phyloP scores from a whole-genome alignment of 2,888 invertebrate genomes.

The Ectropis crepuscularia region DNA sequence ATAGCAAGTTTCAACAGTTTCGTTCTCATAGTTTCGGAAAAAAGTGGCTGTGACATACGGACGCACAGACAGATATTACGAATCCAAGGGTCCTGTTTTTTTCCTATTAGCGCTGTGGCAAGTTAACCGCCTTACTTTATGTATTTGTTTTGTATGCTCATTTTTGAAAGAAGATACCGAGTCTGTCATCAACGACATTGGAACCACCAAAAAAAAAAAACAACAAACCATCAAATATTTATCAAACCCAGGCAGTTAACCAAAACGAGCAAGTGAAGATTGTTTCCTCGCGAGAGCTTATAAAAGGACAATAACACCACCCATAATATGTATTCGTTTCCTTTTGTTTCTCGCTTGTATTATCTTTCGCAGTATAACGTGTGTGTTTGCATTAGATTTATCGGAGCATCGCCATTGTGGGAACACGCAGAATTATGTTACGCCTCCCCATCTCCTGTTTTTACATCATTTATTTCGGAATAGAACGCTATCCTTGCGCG shows the following conservation, averaged over 20 bases:
- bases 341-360: conserved; percentile 53
- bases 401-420: conserved; percentile 53
- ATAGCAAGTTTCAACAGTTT: too few relatives aligned
- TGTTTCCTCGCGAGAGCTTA: conserved; percentile 32
- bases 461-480: conserved; percentile 63
- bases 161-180: too few relatives aligned
- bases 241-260: conserved; percentile 19
- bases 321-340: conserved; percentile 46
- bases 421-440: conserved; percentile 67
- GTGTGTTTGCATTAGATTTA: conserved; percentile 71
- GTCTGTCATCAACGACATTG: too few relatives aligned
- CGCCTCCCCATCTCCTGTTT: conserved; percentile 59
- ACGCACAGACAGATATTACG: too few relatives aligned
- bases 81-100: too few relatives aligned
- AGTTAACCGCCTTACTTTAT: too few relatives aligned
- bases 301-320: conserved; percentile 47
- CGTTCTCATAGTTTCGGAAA: too few relatives aligned
- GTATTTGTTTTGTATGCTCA: too few relatives aligned
- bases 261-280: conserved; percentile 28
- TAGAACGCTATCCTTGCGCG: conserved; percentile 53
- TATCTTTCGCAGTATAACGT: conserved; percentile 40
- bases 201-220: conserved; percentile 4
- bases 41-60: too few relatives aligned
- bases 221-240: conserved; percentile 10
- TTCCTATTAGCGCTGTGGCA: too few relatives aligned